These are phyloP conservation scores for Ceratosolen fusciceps DNA, from an alignment of 1,140 invertebrate species.

Conservation along the genomic window DNA sequence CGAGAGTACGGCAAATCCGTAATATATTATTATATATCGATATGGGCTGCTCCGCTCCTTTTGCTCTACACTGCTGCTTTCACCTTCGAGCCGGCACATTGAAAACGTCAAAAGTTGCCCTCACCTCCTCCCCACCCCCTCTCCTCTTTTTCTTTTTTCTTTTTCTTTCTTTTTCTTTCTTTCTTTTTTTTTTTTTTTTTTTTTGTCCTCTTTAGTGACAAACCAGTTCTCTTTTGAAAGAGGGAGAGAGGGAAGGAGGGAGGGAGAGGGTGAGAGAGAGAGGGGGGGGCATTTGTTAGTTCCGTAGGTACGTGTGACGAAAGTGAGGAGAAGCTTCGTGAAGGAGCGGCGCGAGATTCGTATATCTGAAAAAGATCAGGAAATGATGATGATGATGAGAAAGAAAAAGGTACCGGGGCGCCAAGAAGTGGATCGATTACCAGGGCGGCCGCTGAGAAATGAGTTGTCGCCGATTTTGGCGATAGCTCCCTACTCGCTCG, in stretches of 20 bases:
- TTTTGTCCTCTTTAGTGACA: neutral
- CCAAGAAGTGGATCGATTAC: neutral
- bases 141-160: neutral
- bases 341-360: neutral
- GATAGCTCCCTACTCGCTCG: neutral
- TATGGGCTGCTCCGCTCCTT: neutral
- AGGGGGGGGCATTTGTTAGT: too few relatives aligned
- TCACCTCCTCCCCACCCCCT: neutral
- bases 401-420: neutral
- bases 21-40: neutral
- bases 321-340: slow-evolving; percentile 17
- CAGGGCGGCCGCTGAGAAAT: neutral
- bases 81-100: slow-evolving; percentile 6
- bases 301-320: neutral
- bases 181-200: neutral
- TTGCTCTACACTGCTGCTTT: slow-evolving; percentile 6
- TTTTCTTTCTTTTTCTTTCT: neutral
- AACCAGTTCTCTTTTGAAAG: slow-evolving; percentile 15
- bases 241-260: too few relatives aligned
- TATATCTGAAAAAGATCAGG: neutral
- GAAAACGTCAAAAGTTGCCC: slow-evolving; percentile 13
- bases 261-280: too few relatives aligned
- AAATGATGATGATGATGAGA: neutral
- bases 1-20: neutral
- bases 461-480: neutral